Conservation (phyloP, 35 echinoderm and acorn worm species). For the Patiria miniata region DNA sequence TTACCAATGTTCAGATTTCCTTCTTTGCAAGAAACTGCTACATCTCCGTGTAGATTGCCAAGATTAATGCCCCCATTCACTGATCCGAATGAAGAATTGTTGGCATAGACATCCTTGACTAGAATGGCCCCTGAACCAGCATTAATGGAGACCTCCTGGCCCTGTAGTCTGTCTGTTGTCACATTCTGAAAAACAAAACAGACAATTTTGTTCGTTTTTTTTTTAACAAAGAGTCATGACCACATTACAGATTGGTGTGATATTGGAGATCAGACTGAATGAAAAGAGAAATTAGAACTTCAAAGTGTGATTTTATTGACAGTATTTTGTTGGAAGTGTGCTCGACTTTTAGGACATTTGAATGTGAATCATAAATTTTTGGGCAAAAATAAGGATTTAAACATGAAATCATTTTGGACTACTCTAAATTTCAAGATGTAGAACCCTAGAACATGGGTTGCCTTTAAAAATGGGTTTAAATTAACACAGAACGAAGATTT, state of each 20-base stretch:
- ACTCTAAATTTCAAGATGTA: too few species aligned
- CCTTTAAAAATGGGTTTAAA: too few species aligned
- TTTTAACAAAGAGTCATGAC: not conserved
- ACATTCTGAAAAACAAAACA: constrained; percentile 50
- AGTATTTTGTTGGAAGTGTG: too few species aligned
- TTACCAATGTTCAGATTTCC: constrained; percentile 65
- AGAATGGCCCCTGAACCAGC: constrained; percentile 46
- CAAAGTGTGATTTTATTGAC: too few species aligned
- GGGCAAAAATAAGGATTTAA: too few species aligned
- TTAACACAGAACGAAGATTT: too few species aligned
- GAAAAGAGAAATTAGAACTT: too few species aligned
- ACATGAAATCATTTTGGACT: too few species aligned
- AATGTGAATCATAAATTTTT: too few species aligned
- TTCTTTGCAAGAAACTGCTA: constrained; percentile 19
- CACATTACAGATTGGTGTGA: not conserved
- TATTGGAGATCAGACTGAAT: not conserved
- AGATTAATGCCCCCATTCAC: constrained; percentile 37
- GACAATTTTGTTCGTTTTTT: not conserved
- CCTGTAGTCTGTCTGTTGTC: constrained; percentile 76
- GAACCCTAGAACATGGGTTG: too few species aligned
- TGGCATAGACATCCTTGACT: constrained; percentile 70
- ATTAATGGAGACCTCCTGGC: constrained; percentile 56
- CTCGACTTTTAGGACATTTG: too few species aligned
- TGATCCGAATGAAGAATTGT: constrained; percentile 29
- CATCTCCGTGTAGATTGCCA: constrained; percentile 60